Conservation (phyloP, 2,888 invertebrate genomes). For the Zhuqinia jingwanae region DNA sequence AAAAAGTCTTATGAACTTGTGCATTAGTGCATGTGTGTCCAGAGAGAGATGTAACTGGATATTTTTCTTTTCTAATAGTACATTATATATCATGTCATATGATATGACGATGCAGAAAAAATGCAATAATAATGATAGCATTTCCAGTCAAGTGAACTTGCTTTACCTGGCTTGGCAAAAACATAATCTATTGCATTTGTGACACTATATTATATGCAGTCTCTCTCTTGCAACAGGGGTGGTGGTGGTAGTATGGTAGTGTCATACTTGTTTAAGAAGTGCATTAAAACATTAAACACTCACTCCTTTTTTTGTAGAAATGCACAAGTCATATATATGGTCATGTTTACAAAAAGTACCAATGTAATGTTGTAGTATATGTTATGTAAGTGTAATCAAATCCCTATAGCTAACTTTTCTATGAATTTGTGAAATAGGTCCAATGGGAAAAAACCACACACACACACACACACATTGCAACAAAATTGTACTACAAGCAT, state of each 20-base stretch:
- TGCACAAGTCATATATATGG: too few relatives aligned
- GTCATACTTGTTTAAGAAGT: slow-evolving; percentile 27
- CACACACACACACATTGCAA: too few relatives aligned
- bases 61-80: too few relatives aligned
- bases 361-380: too few relatives aligned
- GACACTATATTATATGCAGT: not conserved
- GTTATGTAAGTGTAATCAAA: too few relatives aligned
- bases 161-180: slow-evolving; percentile 5
- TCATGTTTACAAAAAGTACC: too few relatives aligned
- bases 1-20: slow-evolving; percentile 51
- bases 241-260: too few relatives aligned
- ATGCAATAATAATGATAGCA: slow-evolving; percentile 25
- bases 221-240: too few relatives aligned
- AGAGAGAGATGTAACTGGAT: slow-evolving; percentile 41
- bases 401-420: too few relatives aligned
- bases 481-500: too few relatives aligned
- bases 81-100: slow-evolving; percentile 54
- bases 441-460: too few relatives aligned
- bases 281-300: slow-evolving; percentile 5
- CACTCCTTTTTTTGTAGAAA: not conserved
- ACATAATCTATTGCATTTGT: not conserved
- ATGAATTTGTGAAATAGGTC: too few relatives aligned
- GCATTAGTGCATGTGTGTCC: not conserved
- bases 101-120: slow-evolving; percentile 25
- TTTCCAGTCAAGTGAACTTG: not conserved